A percentile compares a stretch with the other conserved stretches of the same genome.
Conservation (phyloP, 2,888 invertebrate species). For the Sycophila texana region DNA sequence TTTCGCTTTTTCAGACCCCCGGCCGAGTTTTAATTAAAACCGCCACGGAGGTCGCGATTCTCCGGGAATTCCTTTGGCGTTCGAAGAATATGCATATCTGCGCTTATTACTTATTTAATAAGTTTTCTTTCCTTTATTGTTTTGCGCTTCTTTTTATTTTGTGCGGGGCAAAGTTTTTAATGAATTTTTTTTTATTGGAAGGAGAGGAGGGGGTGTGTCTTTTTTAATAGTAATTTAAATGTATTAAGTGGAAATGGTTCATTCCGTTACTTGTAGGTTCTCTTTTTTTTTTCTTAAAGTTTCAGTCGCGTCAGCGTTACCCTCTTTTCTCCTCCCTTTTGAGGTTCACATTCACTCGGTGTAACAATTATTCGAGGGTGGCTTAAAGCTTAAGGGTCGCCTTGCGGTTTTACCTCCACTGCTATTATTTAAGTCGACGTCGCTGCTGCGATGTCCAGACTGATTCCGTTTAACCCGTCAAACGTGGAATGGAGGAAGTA, state of each 20-base stretch:
- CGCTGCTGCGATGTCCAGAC: neutral
- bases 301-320: neutral
- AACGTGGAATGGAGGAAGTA: slow-evolving; percentile 17
- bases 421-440: slow-evolving; percentile 46
- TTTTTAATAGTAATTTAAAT: neutral
- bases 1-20: neutral
- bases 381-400: slow-evolving; percentile 42
- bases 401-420: slow-evolving; percentile 41
- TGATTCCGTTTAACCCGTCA: neutral
- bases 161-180: too few relatives aligned
- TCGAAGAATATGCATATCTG: too few relatives aligned
- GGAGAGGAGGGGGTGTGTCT: too few relatives aligned
- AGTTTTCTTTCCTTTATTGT: too few relatives aligned
- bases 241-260: neutral
- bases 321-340: slow-evolving; percentile 55
- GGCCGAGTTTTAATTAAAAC: neutral
- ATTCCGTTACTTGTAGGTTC: neutral
- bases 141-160: too few relatives aligned
- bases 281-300: neutral
- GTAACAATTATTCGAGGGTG: slow-evolving; percentile 52
- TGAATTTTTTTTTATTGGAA: too few relatives aligned
- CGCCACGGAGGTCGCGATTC: neutral
- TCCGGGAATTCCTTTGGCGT: too few relatives aligned
- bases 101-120: too few relatives aligned
- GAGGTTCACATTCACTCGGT: slow-evolving; percentile 55